Evolutionary conservation across 1,140 invertebrate species (phyloP), one percentile per base, ranked within the genome.

Genomic region (Teleopsis dalmanni): DNA sequence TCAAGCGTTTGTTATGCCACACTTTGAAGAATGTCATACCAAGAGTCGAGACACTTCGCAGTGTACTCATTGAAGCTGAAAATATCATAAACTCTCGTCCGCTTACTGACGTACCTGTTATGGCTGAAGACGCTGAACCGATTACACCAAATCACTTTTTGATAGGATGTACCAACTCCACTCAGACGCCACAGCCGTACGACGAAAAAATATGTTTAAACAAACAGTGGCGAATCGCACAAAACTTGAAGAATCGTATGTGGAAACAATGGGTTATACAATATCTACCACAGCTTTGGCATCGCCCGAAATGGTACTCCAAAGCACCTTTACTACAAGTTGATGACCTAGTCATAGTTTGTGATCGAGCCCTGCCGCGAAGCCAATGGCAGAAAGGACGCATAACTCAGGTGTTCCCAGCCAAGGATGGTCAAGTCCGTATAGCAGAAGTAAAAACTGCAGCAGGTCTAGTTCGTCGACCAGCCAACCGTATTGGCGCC

Each of bases 71-170:
- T 10, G 59, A 62, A 47, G 51, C 48, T 3, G 58, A 62, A 31
- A 48, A 58, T 34, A 51, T 55, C 1, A 50, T 60, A 8, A 64
- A 61, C 47, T 34, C 34, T 3, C 38, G 63, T 14, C 57, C 58
- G 19, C 47, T 64, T 6, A 58, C 54, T 2, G 54, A 64, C 14
- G 48, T 67, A 3, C 53, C 46, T 38, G 47, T 56, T 3, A 49
- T 62, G 31, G 58, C 59, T 2, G 47, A 54, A 26, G 59, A 71
- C 26, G 38, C 48, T 1, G 48, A 57, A 14, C 47, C 48, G 7
- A 23, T 53, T 21, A 37, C 45, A 16, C 45, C 34, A 47, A 47
- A 47, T 36, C 45, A 47, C 14, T 47, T 47, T 35, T n/a, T 37
- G 21, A 18, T 47, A 9, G 26, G 22, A 14, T 47, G 14, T 25